Conservation (phyloP, 1,140 invertebrate genomes). For the Dinoponera quadriceps region DNA sequence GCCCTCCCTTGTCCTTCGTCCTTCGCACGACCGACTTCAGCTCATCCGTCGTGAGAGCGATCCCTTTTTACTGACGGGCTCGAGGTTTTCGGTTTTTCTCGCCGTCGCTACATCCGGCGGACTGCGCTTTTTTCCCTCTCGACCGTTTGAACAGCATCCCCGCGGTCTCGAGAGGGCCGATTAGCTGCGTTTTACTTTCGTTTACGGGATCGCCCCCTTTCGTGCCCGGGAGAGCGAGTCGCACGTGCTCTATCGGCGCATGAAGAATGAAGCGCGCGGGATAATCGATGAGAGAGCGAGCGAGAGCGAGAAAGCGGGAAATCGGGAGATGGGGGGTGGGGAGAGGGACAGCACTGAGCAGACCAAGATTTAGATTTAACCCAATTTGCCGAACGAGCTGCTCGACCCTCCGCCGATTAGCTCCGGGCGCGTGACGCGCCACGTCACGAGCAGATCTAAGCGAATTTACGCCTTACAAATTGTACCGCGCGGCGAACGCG, state of each 20-base stretch:
- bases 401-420: conserved; percentile 61
- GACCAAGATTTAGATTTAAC: conserved; percentile 70
- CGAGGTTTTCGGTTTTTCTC: conserved; percentile 31
- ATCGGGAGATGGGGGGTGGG: no score
- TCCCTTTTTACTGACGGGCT: conserved; percentile 47
- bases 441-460: conserved; percentile 61
- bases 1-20: conserved; percentile 11
- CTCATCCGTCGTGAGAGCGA: not conserved
- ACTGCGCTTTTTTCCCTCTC: not conserved
- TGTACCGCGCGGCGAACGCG: conserved; percentile 36
- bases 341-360: not conserved
- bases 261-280: not conserved
- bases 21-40: conserved; percentile 28
- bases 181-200: conserved; percentile 13
- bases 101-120: not conserved
- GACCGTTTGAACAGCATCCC: conserved; percentile 28
- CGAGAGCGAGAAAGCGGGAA: conserved; percentile 24
- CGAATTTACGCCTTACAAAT: conserved; percentile 67
- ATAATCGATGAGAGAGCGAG: conserved; percentile 58
- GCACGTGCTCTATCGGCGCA: not conserved
- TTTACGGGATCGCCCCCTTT: conserved; percentile 2
- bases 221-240: not conserved
- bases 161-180: not conserved
- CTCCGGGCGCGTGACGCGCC: conserved; percentile 3
- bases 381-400: conserved; percentile 68